These are phyloP conservation scores for Drosophila bocki DNA, from an alignment of 1,140 invertebrate genomes.

Conservation along the genomic window DNA sequence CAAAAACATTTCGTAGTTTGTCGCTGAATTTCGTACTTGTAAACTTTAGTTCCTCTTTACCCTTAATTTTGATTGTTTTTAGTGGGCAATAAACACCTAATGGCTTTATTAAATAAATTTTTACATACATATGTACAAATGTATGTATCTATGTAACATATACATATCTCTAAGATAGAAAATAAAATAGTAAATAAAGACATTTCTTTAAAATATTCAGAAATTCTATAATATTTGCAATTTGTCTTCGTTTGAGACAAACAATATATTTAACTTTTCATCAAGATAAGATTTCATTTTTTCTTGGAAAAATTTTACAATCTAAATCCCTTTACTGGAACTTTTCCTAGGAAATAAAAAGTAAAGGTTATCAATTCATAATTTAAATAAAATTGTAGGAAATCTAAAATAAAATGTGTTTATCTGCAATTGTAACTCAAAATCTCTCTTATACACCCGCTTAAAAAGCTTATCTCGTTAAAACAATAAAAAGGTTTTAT, in stretches of 20 bases:
- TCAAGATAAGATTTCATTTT: neutral
- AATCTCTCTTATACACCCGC: neutral
- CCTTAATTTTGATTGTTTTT: neutral
- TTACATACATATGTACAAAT: no score
- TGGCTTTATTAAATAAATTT: neutral
- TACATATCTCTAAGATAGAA: no score
- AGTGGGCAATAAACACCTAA: neutral
- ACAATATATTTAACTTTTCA: no score
- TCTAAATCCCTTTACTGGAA: neutral
- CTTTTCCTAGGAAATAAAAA: neutral
- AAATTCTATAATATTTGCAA: no score
- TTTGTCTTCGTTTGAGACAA: no score
- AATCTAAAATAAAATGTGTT: neutral
- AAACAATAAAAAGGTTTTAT: slow-evolving; percentile 14
- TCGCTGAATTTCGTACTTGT: no score
- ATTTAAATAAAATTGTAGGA: no score
- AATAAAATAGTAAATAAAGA: no score
- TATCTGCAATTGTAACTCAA: neutral
- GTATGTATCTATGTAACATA: no score
- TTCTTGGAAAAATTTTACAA: neutral
- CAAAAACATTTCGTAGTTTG: neutral
- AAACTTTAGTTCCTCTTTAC: no score
- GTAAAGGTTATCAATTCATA: neutral
- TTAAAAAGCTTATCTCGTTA: slow-evolving; percentile 20
- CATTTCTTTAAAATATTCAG: no score